These are phyloP conservation scores for Ceratotherium simum DNA, from an alignment of 2,113 vertebrate genomes.

Conservation along the genomic window DNA sequence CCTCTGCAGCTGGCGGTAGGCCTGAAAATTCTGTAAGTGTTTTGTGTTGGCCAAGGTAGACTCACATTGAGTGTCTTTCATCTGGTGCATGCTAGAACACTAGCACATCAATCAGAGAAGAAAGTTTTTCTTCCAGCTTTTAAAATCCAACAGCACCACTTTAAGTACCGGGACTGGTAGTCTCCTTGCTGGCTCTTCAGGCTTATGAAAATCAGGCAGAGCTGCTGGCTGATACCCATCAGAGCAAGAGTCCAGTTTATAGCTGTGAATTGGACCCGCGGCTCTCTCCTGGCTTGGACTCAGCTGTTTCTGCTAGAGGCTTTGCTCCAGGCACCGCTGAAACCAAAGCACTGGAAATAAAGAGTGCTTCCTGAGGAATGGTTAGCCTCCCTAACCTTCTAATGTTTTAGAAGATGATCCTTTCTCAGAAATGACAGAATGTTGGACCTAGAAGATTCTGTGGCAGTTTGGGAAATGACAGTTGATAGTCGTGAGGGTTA, in stretches of 20 bases:
- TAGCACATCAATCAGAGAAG: background rate
- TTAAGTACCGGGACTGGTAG: background rate
- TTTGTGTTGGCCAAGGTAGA: slow-evolving; percentile 3
- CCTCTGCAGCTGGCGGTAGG: background rate
- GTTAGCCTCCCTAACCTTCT: background rate
- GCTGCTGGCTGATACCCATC: background rate
- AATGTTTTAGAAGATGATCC: slow-evolving; percentile 58
- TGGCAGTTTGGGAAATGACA: slow-evolving; percentile 78
- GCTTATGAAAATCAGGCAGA: background rate
- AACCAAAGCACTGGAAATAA: background rate
- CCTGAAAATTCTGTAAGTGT: background rate
- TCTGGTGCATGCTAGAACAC: background rate
- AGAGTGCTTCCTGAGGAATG: slow-evolving; percentile 9
- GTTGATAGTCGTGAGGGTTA: slow-evolving; percentile 56
- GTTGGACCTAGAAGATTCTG: slow-evolving; percentile 66
- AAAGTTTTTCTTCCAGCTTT: background rate
- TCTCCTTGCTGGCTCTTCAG: background rate
- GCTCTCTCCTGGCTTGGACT: background rate
- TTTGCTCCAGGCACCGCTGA: background rate
- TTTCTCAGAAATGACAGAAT: slow-evolving; percentile 69
- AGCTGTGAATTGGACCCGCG: background rate
- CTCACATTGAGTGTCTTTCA: background rate
- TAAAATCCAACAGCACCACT: slow-evolving; percentile 5
- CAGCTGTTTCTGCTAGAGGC: background rate
- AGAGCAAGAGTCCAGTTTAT: background rate